Evolutionary conservation across 2,888 invertebrate species (phyloP).

Genomic region (Hirtodrosophila histrioides): DNA sequence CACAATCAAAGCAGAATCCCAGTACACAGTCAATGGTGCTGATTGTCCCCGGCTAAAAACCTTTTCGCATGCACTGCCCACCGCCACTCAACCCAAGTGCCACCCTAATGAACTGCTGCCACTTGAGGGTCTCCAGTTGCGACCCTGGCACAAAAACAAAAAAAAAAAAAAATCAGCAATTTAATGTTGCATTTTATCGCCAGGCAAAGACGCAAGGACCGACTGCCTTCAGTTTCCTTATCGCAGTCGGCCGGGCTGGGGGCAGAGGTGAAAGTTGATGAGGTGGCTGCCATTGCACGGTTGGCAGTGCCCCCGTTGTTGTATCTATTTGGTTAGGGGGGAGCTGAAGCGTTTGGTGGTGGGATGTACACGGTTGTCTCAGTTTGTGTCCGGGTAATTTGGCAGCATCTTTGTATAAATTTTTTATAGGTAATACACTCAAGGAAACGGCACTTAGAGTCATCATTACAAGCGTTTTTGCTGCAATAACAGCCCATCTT

Average conservation of each 20-base stretch:
- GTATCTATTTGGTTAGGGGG: slow-evolving; percentile 44
- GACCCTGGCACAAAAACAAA: slow-evolving; percentile 14
- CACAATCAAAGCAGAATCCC: slow-evolving; percentile 30
- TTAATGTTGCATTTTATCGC: slow-evolving; percentile 84
- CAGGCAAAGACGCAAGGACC: slow-evolving; percentile 54
- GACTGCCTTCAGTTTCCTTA: slow-evolving; percentile 50
- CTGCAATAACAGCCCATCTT: slow-evolving; percentile 84
- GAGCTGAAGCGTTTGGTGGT: slow-evolving; percentile 42
- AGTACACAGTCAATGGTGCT: slow-evolving; percentile 37
- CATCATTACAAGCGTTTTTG: slow-evolving; percentile 85
- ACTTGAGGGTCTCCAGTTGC: slow-evolving; percentile 38
- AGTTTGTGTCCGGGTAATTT: slow-evolving; percentile 60
- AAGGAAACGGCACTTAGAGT: slow-evolving; percentile 84
- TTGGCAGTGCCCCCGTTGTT: slow-evolving; percentile 19
- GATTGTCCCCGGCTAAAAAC: slow-evolving; percentile 40
- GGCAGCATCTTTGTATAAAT: slow-evolving; percentile 81
- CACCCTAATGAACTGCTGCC: slow-evolving; percentile 72
- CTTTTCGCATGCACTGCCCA: slow-evolving; percentile 36
- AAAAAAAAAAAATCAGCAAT: slow-evolving; percentile 72
- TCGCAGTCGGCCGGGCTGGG: slow-evolving; percentile 40
- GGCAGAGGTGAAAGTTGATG: slow-evolving; percentile 47
- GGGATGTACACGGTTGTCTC: slow-evolving; percentile 36
- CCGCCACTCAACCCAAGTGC: slow-evolving; percentile 31
- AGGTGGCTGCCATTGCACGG: slow-evolving; percentile 38
- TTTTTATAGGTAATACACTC: slow-evolving; percentile 85